Evolutionary conservation across 1,140 invertebrate species (phyloP), one percentile per base, ranked within the genome.

Genomic region (Aphis gossypii): DNA sequence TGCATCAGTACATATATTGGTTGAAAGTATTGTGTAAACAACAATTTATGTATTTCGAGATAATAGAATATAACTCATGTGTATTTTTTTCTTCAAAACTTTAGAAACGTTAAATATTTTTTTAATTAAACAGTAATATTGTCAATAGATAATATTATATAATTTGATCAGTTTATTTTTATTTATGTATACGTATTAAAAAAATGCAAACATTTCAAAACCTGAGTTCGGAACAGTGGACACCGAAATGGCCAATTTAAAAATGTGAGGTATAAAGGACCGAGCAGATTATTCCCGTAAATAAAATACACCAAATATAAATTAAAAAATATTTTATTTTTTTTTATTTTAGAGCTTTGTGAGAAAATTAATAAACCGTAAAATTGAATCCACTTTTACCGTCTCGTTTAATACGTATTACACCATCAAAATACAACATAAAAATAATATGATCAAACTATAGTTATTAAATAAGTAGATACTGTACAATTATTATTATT

Each of bases 381-480:
- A n/a, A 76, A 76, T 76, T 76, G 60, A 76, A 76, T 35, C 14
- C 60, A 76, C 60, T n/a, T 76, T 76, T 76, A 76, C 60, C 14
- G 30, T 18, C 60, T 11, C n/a, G 14, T 76, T n/a, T n/a, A 76
- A 18, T 76, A 76, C 60, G 60, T 14, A 18, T 14, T 76, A 76
- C 30, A 14, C 30, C n/a, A 76, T 76, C 60, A 76, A 76, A 76
- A 14, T 76, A n/a, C 60, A 76, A n/a, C 60, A 76, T n/a, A 76
- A 76, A 76, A 68, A 68, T 76, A 76, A n/a, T 76, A 76, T 76
- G 60, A 76, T 76, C 60, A n/a, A 76, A 76, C 60, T 76, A 76
- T 18, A 76, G 60, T 76, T 76, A 76, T 76, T 76, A 76, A 76
- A n/a, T 18, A 76, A n/a, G 11, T 68, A 68, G 11, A 30, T n/a